Base-by-base conservation (phyloP, 1,140 invertebrate species). In the Fragariocoptes setiger region DNA sequence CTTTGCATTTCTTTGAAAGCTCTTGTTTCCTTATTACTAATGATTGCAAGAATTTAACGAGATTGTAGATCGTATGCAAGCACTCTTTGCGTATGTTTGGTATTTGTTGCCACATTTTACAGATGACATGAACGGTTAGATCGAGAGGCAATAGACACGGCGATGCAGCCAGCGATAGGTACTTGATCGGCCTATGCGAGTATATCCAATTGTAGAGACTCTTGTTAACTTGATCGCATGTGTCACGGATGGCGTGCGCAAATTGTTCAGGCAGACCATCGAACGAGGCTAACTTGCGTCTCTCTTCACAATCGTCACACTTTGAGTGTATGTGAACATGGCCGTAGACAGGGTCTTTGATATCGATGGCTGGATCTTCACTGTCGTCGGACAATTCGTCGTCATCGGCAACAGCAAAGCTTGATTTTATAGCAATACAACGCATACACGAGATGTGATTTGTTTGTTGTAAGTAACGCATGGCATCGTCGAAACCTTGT, bases 401-500 rank as follows among this genome's bases (percentile, higher is more conserved):
- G 8, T 8, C n/a, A 8, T 8, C n/a, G n/a, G 42, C 20, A n/a
- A 44, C 18, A 18, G 25, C 19, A 15, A 43, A 39, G 16, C 35
- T 45, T 3, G 46, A 47, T 37, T 50, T 43, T 38, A 51, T 42
- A 2, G 43, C 49, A 35, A 51, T 31, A 41, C 50, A 51, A 21
- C 49, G 25, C 8, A 42, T 46, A 35, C 50, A 51, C 12, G 50
- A 45, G 38, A 51, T 51, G 19, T 46, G 35, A 42, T 48, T 83
- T 54, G 88, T 86, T 44, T 72, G 68, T 47, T 86, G 79, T 38
- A 95, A 60, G 60, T 86, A 95, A 41, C 74, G 66, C 1, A 94
- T 62, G 0, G 83, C 79, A 59, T 97, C 88, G 50, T 92, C 82
- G 55, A 94, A 97, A 16, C 85, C 88, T 62, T 94, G 85, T 51